Percentiles rank a stretch among this genome's conserved stretches.
Conservation (phyloP, 2,888 invertebrate species). For the Rhorus exstirpatorius region DNA sequence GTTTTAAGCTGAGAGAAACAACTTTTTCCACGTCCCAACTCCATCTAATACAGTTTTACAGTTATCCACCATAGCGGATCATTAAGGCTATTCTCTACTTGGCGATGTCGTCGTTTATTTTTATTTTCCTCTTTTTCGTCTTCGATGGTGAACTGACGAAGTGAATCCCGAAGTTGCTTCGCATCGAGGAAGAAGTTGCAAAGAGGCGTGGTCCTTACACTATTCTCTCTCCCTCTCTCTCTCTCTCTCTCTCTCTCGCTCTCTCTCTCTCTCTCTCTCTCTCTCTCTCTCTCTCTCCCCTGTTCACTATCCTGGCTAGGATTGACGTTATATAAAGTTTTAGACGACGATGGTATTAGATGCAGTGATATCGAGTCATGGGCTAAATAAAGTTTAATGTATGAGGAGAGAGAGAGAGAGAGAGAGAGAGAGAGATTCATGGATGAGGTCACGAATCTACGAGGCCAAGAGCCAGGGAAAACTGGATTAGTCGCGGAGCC, state of each 20-base stretch:
- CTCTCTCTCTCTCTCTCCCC: conserved; percentile 36
- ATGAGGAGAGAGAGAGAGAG: conserved; percentile 2
- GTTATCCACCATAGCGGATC: conserved; percentile 19
- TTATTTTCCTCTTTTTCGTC: conserved; percentile 25
- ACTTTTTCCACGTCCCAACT: not conserved
- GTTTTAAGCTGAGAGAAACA: not conserved
- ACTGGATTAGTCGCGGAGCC: conserved; percentile 72
- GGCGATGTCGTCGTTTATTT: conserved; percentile 3
- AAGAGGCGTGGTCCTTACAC: conserved; percentile 63
- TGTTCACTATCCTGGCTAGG: conserved; percentile 9
- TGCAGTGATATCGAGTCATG: conserved; percentile 69
- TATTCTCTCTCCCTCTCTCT: conserved; percentile 26
- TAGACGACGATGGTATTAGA: conserved; percentile 70
- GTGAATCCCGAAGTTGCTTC: conserved; percentile 62
- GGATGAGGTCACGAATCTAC: conserved; percentile 66
- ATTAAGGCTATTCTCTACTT: conserved; percentile 58
- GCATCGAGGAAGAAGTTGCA: conserved; percentile 43
- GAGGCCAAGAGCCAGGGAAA: conserved; percentile 70
- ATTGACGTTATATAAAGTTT: conserved; percentile 59
- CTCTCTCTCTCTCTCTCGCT: conserved; percentile 33
- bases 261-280: conserved; percentile 27
- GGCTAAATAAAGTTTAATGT: conserved; percentile 57
- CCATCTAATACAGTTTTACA: conserved; percentile 39
- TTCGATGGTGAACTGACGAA: conserved; percentile 37
- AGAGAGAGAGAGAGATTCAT: conserved; percentile 45